Evolutionary conservation across 2,113 vertebrate species (phyloP).

Genomic region (Callopanchax toddi): DNA sequence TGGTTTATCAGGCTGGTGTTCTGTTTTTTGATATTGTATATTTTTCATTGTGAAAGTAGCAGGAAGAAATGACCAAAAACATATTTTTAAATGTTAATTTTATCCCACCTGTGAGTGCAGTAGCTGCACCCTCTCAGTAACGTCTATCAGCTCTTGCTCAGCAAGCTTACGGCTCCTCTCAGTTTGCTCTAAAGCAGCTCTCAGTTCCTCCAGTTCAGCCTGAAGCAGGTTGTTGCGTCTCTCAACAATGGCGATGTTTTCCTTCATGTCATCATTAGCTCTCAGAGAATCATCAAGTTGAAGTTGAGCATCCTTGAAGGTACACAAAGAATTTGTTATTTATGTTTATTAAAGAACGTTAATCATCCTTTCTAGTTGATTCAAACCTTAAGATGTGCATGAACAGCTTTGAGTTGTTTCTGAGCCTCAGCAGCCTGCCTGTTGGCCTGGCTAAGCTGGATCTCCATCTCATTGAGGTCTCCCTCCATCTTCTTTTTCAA

Average conservation of each 20-base stretch:
- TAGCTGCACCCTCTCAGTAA: constrained; percentile 32
- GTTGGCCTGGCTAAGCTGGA: constrained; percentile 83
- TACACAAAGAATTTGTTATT: not conserved
- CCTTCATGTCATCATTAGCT: constrained; percentile 45
- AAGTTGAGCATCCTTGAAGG: constrained; percentile 80
- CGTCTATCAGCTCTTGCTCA: constrained; percentile 76
- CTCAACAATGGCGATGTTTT: constrained; percentile 84
- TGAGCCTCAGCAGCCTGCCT: constrained; percentile 79
- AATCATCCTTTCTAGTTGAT: not conserved
- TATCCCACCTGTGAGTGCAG: constrained; percentile 76
- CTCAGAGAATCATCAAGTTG: constrained; percentile 81
- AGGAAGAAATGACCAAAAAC: too few species aligned
- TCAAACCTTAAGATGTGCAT: constrained; percentile 57
- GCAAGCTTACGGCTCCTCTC: constrained; percentile 33
- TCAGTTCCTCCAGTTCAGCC: constrained; percentile 85
- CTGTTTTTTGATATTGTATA: not conserved
- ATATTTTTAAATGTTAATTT: too few species aligned
- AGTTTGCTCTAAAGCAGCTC: constrained; percentile 81
- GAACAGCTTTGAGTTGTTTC: constrained; percentile 81
- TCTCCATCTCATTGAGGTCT: constrained; percentile 79
- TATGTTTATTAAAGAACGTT: not conserved
- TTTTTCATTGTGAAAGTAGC: too few species aligned
- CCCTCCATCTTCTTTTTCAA: constrained; percentile 75
- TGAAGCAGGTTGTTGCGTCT: constrained; percentile 82
- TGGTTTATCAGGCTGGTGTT: constrained; percentile 78